Base-by-base conservation (phyloP, 2,797 vertebrate genomes). In the Onychomys leucogaster region DNA sequence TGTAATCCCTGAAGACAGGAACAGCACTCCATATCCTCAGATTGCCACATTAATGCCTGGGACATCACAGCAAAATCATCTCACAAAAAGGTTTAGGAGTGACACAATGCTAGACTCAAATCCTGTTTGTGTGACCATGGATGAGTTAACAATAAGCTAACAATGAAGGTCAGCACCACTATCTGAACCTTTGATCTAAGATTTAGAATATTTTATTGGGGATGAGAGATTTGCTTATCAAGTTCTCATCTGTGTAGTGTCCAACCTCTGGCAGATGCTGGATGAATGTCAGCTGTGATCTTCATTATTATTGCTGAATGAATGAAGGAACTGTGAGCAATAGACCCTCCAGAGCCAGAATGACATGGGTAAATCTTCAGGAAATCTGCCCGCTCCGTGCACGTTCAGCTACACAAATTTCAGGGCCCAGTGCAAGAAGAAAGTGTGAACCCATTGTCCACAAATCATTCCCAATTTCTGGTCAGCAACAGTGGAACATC, bases 191-290 rank as follows among this genome's bases (percentile, higher is more conserved):
- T 57, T 49, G 27, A 41, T 0, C 27, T 85, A 55, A 78, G 49
- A 57, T 71, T 84, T 63, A 43, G 61, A 85, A 46, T 55, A 16
- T 46, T 41, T 92, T 67, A 6, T 69, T 80, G 57, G 43, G 75
- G 61, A 69, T 87, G 57, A 87, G 46, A n/a, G 49, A 57, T 90
- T 80, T 69, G 80, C 89, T 73, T 85, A 29, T 93, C 23, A 85
- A 78, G 94, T 71, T 43, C 65, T 37, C 71, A 83, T 57, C 57
- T 43, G 63, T 19, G 29, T 61, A 55, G 75, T 73, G 16, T 34
- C 82, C 37, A 32, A 5, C 52, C 89, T 69, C 61, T 7, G 8
- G 75, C 41, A 69, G 73, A 37, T 41, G 16, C 65, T 61, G 65
- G 76, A 55, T 77, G 29, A 86, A 46, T 29, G 55, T n/a, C 12